These are phyloP conservation scores for Pelobates cultripes DNA, from an alignment of 2,797 vertebrate species.

Conservation along the genomic window DNA sequence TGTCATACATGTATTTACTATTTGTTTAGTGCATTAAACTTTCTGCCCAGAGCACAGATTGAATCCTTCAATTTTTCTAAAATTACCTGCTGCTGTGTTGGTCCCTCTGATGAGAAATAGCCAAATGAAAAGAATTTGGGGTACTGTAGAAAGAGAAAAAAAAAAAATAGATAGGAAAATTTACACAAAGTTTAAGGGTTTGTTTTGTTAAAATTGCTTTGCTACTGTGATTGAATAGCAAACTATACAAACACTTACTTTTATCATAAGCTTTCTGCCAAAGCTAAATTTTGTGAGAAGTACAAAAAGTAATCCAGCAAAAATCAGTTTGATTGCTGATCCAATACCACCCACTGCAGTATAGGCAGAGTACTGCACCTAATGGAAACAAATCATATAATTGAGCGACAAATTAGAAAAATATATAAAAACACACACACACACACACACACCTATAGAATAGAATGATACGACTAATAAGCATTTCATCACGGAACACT, in stretches of 20 bases:
- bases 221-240: no score
- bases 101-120: slow-evolving; percentile 86
- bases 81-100: slow-evolving; percentile 90
- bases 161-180: neutral
- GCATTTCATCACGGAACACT: no score
- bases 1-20: no score
- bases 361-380: slow-evolving; percentile 93
- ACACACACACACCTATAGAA: no score
- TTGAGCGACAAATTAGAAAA: no score
- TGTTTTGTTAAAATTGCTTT: no score
- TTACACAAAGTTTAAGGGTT: no score
- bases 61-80: no score
- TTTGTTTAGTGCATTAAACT: no score
- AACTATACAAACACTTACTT: slow-evolving; percentile 74
- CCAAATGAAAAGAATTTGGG: slow-evolving; percentile 93
- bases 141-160: slow-evolving; percentile 70
- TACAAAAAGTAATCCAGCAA: slow-evolving; percentile 88
- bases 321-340: slow-evolving; percentile 84
- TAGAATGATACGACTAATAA: no score
- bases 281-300: slow-evolving; percentile 86
- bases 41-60: no score
- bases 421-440: no score
- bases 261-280: slow-evolving; percentile 88
- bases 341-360: slow-evolving; percentile 79
- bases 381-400: neutral